Base-by-base conservation (phyloP, 2,113 vertebrate species). In the Spheniscus mendiculus region DNA sequence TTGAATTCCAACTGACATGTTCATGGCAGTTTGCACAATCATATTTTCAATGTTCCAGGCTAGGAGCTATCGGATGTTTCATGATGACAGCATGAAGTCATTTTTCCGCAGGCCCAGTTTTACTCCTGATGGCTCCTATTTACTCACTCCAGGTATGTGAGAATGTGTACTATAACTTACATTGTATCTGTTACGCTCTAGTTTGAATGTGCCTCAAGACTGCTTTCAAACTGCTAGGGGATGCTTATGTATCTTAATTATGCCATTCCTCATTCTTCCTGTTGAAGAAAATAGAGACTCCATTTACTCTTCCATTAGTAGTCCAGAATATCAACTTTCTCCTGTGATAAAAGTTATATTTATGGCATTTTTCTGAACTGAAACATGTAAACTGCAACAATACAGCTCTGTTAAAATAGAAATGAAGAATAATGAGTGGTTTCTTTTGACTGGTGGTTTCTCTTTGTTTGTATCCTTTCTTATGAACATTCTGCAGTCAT, bases 21-120 rank as follows among this genome's bases (percentile, higher is more conserved):
- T 81, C 22, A 5, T 50, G 93, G 59, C 34, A 25, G 29, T 73
- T 15, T 3, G 44, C 38, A 30, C 55, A 25, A 0, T 14, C 8
- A 4, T 29, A 13, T 25, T 90, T 58, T 42, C 49, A 2, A 13
- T 47, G 19, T 52, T 87, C 8, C 95, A 99, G 99, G 98, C 80
- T 4, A 99, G 99, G 97, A 99, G 98, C 78, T 99, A 99, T 90
- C 98, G 99, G 92, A 99, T 99, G 98, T 99, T 99, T 69, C 99
- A 99, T 1, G 99, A 99, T 11, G 99, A 99, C 98, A 99, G 99
- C 89, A 99, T 99, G 99, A 99, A 99, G 90, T 99, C 99, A 0
- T 99, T 99, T 85, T 99, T 99, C 87, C 99, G 99, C 16, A 98
- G 99, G 62, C 99, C 99, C 38, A 99, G 99, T 32, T 99, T 99